Conservation (phyloP, 2,797 vertebrate species). For the Phoeniculus purpureus region DNA sequence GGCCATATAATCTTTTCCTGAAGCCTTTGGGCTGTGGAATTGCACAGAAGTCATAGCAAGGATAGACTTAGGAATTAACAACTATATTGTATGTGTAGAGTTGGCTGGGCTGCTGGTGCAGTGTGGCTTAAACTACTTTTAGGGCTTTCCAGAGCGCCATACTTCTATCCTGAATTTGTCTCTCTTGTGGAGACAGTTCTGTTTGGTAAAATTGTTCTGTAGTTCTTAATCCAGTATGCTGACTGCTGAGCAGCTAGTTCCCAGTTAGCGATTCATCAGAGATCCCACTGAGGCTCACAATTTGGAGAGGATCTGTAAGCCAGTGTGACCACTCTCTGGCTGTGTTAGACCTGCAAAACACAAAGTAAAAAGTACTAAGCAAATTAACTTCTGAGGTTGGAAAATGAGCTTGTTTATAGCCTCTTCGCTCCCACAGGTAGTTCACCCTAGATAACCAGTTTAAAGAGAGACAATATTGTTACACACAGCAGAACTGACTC, state of each 20-base stretch:
- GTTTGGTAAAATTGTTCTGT: background rate
- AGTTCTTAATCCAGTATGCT: background rate
- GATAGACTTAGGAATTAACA: background rate
- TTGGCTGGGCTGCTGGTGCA: background rate
- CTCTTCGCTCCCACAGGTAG: background rate
- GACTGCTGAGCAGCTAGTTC: background rate
- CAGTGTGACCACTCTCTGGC: background rate
- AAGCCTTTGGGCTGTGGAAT: background rate
- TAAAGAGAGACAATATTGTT: background rate
- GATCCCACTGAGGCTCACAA: background rate
- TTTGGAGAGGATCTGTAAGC: background rate
- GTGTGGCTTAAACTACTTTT: background rate
- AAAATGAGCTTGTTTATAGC: background rate
- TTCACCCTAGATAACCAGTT: background rate
- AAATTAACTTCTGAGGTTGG: background rate
- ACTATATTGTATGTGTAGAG: fast-evolving
- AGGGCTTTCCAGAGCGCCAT: background rate
- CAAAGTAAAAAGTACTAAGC: background rate
- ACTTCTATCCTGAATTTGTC: background rate
- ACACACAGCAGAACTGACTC: background rate
- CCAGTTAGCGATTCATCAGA: background rate
- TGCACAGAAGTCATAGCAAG: background rate
- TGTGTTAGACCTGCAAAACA: background rate
- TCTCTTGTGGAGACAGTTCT: fast-evolving
- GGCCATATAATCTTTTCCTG: fast-evolving